These are phyloP conservation scores for Chaetoderma sp. DNA, from an alignment of 2,888 invertebrate species.

Conservation along the genomic window DNA sequence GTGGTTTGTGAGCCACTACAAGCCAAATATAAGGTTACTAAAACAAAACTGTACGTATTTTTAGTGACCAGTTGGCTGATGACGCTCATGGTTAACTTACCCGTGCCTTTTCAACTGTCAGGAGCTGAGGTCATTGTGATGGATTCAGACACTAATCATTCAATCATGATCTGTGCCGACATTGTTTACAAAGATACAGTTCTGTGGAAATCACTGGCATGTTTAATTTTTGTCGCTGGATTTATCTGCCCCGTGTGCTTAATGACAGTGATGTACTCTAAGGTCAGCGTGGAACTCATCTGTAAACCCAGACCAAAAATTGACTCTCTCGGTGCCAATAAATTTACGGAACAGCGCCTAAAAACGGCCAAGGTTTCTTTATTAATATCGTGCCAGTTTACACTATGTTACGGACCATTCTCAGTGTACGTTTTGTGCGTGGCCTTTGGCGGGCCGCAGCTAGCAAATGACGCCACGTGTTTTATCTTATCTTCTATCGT, in stretches of 20 bases:
- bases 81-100: not conserved
- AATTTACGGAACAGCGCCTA: not conserved
- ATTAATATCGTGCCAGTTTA: conserved; percentile 1
- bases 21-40: not conserved
- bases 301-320: not conserved
- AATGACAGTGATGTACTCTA: conserved; percentile 1
- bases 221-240: not conserved
- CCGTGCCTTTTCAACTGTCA: not conserved
- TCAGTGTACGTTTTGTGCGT: conserved; percentile 1
- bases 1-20: conserved; percentile 7
- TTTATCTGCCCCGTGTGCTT: not conserved
- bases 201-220: not conserved
- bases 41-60: not conserved
- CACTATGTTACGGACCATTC: not conserved
- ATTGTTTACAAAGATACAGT: not conserved
- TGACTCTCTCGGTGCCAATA: not conserved
- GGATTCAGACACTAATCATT: not conserved
- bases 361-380: conserved; percentile 1
- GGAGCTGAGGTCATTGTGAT: not conserved
- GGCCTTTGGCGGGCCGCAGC: not conserved
- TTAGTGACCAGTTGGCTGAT: not conserved
- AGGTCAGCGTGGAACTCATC: not conserved
- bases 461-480: not conserved
- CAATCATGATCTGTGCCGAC: not conserved
- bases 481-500: not conserved